Percentiles rank a stretch among this genome's conserved stretches.
Evolutionary conservation across 2,797 vertebrate species (phyloP).

Genomic region (Nothura maculosa): DNA sequence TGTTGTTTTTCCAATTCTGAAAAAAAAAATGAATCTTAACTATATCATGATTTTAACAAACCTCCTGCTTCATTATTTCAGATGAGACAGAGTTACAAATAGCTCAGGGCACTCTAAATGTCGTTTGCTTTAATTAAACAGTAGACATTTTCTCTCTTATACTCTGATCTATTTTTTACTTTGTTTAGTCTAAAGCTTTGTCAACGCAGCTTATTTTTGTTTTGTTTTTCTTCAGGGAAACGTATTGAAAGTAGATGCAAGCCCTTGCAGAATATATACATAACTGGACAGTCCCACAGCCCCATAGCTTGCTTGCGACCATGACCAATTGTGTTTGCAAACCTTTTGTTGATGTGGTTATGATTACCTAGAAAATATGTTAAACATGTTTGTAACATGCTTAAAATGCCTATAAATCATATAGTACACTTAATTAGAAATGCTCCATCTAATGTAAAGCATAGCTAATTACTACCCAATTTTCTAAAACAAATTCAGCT

Average conservation of each 20-base stretch:
- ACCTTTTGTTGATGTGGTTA: not conserved
- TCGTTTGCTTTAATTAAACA: slow-evolving; percentile 52
- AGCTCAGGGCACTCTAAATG: slow-evolving; percentile 11
- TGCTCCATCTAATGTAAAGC: not conserved
- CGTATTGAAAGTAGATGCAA: not conserved
- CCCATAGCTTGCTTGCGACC: not conserved
- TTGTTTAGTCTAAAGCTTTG: slow-evolving; percentile 24
- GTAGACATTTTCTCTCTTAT: slow-evolving; percentile 15
- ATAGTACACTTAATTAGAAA: not conserved
- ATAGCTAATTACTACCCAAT: not conserved
- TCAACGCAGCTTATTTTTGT: not conserved
- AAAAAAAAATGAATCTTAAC: not conserved
- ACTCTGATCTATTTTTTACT: not conserved
- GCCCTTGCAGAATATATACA: not conserved
- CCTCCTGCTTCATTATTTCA: slow-evolving; percentile 25
- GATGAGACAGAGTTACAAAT: not conserved
- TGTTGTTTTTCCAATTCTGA: not conserved
- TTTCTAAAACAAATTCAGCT: not conserved
- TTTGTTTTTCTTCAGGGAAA: not conserved
- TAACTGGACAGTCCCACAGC: not conserved
- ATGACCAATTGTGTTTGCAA: slow-evolving; percentile 8
- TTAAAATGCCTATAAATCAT: slow-evolving; percentile 18
- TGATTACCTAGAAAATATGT: slow-evolving; percentile 23
- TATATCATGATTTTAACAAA: not conserved
- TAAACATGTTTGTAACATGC: not conserved